A percentile compares a stretch with the other conserved stretches of the same genome.
Evolutionary conservation across 2,797 vertebrate species (phyloP).

Genomic region (Chelonia mydas): DNA sequence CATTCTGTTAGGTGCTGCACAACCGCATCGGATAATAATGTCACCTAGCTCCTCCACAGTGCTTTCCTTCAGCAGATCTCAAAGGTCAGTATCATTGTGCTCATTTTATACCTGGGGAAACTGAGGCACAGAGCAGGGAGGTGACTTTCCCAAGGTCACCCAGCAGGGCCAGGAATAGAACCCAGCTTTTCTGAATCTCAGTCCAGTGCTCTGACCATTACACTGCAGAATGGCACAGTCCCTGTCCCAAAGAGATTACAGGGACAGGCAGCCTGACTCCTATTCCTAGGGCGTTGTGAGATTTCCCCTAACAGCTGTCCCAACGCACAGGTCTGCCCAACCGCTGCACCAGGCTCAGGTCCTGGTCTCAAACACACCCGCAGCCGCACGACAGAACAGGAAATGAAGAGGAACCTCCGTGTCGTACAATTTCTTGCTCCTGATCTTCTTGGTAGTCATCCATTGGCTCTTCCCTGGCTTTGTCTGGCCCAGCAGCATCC

Average conservation of each 20-base stretch:
- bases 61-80: background rate
- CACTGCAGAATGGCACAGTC: background rate
- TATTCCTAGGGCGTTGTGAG: background rate
- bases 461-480: constrained; percentile 54
- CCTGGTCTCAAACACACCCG: background rate
- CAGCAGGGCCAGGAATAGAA: background rate
- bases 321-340: background rate
- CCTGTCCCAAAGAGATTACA: background rate
- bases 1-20: background rate
- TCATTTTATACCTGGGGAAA: background rate
- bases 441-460: constrained; percentile 73
- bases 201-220: background rate
- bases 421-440: constrained; percentile 74
- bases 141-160: background rate
- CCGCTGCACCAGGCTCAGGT: background rate
- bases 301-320: background rate
- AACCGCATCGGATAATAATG: background rate
- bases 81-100: background rate
- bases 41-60: background rate
- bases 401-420: constrained; percentile 59
- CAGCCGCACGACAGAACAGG: constrained; percentile 14
- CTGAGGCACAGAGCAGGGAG: background rate
- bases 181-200: background rate
- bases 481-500: constrained; percentile 52
- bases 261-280: background rate